These are phyloP conservation scores for Drosophila anceps DNA, from an alignment of 2,888 invertebrate genomes.

Conservation along the genomic window DNA sequence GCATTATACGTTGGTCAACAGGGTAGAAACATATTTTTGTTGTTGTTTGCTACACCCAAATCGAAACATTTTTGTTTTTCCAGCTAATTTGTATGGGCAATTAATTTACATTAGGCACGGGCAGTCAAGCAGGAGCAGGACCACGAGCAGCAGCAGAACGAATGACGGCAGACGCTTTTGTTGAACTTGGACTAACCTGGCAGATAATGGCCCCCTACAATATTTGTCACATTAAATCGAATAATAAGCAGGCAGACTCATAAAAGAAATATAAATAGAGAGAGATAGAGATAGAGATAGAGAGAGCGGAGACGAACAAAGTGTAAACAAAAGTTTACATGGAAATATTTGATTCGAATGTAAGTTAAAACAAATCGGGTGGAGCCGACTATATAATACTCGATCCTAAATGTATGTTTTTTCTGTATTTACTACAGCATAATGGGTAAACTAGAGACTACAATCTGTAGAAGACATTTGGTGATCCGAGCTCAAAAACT, in stretches of 20 bases:
- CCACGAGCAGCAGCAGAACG: neutral
- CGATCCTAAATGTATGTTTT: too few relatives aligned
- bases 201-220: constrained; percentile 12
- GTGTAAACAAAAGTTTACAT: neutral
- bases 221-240: constrained; percentile 17
- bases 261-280: neutral
- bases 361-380: neutral
- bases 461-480: too few relatives aligned
- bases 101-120: constrained; percentile 70
- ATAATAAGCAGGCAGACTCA: constrained; percentile 9
- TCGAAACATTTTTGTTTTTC: constrained; percentile 56
- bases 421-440: too few relatives aligned
- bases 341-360: constrained; percentile 18
- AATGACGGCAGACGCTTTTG: constrained; percentile 8
- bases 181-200: constrained; percentile 21
- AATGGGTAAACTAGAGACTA: too few relatives aligned
- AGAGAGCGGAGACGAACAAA: neutral
- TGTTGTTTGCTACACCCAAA: constrained; percentile 28
- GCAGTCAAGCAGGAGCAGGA: neutral
- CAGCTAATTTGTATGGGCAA: constrained; percentile 73
- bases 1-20: constrained; percentile 13
- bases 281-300: neutral
- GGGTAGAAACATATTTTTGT: constrained; percentile 10
- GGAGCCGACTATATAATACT: too few relatives aligned
- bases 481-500: too few relatives aligned